Evolutionary conservation across 1,140 invertebrate species (phyloP).

Genomic region (Drosophila gunungcola): DNA sequence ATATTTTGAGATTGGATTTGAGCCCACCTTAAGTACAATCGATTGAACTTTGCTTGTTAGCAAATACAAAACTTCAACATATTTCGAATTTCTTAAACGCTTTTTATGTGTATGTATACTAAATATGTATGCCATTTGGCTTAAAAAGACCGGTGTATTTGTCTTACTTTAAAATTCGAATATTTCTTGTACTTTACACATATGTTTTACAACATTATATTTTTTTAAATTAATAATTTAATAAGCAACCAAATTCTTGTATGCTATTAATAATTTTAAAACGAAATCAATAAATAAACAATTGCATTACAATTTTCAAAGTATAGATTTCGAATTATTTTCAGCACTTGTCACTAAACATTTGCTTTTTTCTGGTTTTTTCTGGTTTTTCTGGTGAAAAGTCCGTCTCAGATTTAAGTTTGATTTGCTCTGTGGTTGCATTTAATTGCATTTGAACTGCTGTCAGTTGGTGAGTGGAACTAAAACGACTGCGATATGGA

Average conservation of each 20-base stretch:
- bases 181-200: no score
- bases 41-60: not conserved
- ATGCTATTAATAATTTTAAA: no score
- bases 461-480: constrained; percentile 17
- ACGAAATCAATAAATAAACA: no score
- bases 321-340: not conserved
- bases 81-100: no score
- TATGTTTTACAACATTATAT: no score
- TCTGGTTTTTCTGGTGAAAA: not conserved
- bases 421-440: constrained; percentile 32
- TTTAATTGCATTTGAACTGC: constrained; percentile 54
- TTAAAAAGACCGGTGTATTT: no score
- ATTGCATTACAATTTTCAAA: no score
- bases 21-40: not conserved
- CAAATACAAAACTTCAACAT: not conserved
- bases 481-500: constrained; percentile 3
- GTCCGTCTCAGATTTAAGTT: constrained; percentile 17
- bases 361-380: not conserved
- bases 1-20: not conserved
- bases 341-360: not conserved
- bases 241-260: no score
- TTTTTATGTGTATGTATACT: no score
- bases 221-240: no score
- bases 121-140: no score
- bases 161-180: no score